Conservation (phyloP, 2,888 invertebrate genomes). For the Erebia aethiops region DNA sequence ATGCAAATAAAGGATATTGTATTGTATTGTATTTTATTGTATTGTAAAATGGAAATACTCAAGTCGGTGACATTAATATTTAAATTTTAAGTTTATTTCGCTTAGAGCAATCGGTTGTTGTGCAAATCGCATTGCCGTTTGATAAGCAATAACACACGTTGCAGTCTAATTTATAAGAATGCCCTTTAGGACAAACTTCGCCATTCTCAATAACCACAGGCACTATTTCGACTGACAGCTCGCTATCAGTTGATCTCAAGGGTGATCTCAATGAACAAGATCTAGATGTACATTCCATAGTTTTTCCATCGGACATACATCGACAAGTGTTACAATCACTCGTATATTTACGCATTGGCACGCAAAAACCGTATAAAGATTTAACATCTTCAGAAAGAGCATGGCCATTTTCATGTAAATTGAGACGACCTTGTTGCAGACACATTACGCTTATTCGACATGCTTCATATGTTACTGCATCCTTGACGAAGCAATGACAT, state of each 20-base stretch:
- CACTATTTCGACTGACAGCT: constrained; percentile 55
- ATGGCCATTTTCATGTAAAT: background rate
- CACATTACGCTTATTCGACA: constrained; percentile 52
- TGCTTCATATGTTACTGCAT: constrained; percentile 49
- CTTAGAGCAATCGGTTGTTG: constrained; percentile 53
- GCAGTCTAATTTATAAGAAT: constrained; percentile 62
- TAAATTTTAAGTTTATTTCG: constrained; percentile 8
- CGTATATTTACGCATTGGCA: constrained; percentile 58
- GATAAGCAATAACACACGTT: constrained; percentile 66
- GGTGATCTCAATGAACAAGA: constrained; percentile 41
- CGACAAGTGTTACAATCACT: constrained; percentile 62
- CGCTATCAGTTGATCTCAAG: constrained; percentile 15
- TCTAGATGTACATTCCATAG: constrained; percentile 54
- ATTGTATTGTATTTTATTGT: too few species aligned
- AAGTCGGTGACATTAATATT: background rate
- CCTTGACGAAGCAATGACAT: constrained; percentile 53
- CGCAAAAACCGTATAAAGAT: constrained; percentile 61
- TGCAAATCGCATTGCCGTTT: constrained; percentile 68
- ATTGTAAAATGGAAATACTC: too few species aligned
- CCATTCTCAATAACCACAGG: constrained; percentile 53
- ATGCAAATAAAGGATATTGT: too few species aligned
- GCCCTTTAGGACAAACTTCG: constrained; percentile 54
- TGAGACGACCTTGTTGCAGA: constrained; percentile 3
- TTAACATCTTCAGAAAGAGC: constrained; percentile 33
- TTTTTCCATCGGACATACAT: constrained; percentile 61